phyloP scores from a whole-genome alignment of 1,140 invertebrate genomes.

The Eubasilissa regina region DNA sequence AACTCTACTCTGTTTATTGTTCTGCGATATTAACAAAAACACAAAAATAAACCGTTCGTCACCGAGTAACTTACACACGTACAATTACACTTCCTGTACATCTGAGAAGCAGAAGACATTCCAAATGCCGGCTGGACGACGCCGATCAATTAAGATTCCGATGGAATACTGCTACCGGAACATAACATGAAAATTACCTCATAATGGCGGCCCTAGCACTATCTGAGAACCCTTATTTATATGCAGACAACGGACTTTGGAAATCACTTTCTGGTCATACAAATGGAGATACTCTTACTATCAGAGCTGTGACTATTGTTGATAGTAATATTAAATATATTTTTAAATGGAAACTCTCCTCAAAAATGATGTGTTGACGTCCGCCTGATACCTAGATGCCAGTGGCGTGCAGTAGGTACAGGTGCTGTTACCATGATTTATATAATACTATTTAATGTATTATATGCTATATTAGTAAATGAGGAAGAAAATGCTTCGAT shows the following conservation, averaged over 20 bases:
- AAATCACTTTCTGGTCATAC: slow-evolving; percentile 27
- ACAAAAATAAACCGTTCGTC: background rate
- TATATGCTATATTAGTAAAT: too few species aligned
- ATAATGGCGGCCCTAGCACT: background rate
- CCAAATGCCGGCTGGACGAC: slow-evolving; percentile 14
- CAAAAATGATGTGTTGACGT: too few species aligned
- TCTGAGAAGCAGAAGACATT: background rate
- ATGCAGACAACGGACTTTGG: slow-evolving; percentile 25
- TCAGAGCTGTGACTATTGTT: too few species aligned
- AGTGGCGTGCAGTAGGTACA: too few species aligned
- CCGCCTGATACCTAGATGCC: too few species aligned
- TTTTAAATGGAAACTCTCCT: too few species aligned
- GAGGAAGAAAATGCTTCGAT: too few species aligned
- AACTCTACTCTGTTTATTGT: too few species aligned
- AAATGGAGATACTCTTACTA: slow-evolving; percentile 1
- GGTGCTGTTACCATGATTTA: too few species aligned
- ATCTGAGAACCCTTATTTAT: slow-evolving; percentile 24
- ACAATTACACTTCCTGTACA: background rate
- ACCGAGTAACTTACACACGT: background rate
- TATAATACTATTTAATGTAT: too few species aligned
- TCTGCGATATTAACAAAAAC: too few species aligned
- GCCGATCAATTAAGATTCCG: slow-evolving; percentile 31
- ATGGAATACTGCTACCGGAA: slow-evolving; percentile 24
- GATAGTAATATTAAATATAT: too few species aligned
- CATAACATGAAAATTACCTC: slow-evolving; percentile 33